These are phyloP conservation scores for Cherax destructor DNA, from an alignment of 1,140 invertebrate genomes.

Conservation along the genomic window DNA sequence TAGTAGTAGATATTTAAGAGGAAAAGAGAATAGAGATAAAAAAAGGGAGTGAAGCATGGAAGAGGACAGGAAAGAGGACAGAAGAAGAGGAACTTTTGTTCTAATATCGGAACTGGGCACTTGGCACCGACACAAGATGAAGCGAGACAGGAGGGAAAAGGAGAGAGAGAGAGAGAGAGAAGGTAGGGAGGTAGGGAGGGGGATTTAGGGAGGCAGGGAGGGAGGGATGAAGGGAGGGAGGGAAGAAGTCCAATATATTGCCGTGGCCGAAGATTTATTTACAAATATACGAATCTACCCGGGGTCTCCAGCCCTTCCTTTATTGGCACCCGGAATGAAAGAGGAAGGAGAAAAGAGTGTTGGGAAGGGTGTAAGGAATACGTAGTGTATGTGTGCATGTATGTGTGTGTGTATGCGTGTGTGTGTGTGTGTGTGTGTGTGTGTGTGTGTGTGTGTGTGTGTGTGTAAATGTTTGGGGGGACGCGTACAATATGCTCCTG, in stretches of 20 bases:
- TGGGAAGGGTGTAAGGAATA: conserved; percentile 43
- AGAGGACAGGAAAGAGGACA: no score
- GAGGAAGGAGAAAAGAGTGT: conserved; percentile 55
- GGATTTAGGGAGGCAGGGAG: neutral
- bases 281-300: conserved; percentile 62
- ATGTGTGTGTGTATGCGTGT: no score
- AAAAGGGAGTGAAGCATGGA: no score
- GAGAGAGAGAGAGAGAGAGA: neutral
- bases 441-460: no score
- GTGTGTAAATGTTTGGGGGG: no score
- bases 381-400: neutral
- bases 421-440: no score
- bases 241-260: conserved; percentile 35
- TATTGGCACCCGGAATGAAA: conserved; percentile 58
- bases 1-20: no score
- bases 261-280: conserved; percentile 52
- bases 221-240: neutral
- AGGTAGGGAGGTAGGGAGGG: neutral
- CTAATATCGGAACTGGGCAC: conserved; percentile 42
- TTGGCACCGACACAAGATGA: conserved; percentile 41
- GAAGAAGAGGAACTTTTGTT: conserved; percentile 29
- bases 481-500: no score
- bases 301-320: conserved; percentile 47
- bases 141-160: conserved; percentile 8
- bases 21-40: no score